Base-by-base conservation (phyloP, 2,888 invertebrate genomes). In the Heliconius ethilla region DNA sequence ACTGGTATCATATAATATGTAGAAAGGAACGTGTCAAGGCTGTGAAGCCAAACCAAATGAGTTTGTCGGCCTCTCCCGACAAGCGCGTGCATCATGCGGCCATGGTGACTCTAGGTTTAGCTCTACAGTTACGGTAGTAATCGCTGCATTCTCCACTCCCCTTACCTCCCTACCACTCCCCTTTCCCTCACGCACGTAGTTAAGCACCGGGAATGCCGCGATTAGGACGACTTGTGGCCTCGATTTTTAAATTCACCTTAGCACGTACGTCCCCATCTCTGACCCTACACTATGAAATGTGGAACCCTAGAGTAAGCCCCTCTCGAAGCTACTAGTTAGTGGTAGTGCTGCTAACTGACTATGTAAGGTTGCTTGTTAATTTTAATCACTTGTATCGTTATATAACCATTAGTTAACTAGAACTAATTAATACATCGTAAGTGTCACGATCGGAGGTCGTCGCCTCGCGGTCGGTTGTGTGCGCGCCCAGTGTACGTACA, bases 261-360 rank as follows among this genome's bases (percentile, higher is more conserved):
- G 69, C 27, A 45, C 85, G 87, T 86, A 86, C 86, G 87, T 85
- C 86, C 86, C 84, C 82, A 86, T 84, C 84, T 86, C 84, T 83
- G 92, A 92, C 92, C 93, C 93, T 90, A 87, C 89, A 86, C 93
- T 91, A 88, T 92, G 93, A 93, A 93, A 93, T 93, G 93, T 93
- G 93, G 92, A 92, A 93, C 92, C 91, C 85, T 90, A 90, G 83
- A 79, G 75, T 84, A 84, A 82, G 82, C 79, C 82, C 81, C 83
- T 73, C 80, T 84, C 83, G 82, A 84, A 82, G 77, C 75, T 79
- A 74, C 85, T 84, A 83, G 81, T n/a, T 72, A 75, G 76, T 59
- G n/a, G 67, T 84, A 82, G 82, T 79, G 80, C 80, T 78, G 84
- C 80, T 83, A 82, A 79, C 84, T 83, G 83, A 87, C 84, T 85